phyloP scores from a whole-genome alignment of 2,888 invertebrate genomes.

The Eupithecia insigniata region DNA sequence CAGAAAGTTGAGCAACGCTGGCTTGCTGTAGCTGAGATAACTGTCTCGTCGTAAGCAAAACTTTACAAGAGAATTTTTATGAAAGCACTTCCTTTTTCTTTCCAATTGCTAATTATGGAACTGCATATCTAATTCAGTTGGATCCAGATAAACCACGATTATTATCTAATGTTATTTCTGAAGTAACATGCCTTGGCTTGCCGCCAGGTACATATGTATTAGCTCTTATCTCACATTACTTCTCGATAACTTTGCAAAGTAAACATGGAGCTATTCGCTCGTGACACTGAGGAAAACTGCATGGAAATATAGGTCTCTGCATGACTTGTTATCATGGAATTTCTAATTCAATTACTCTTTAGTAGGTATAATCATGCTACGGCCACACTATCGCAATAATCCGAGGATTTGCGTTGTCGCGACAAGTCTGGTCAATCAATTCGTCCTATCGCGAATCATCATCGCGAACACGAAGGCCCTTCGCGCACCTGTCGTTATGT shows the following conservation, averaged over 20 bases:
- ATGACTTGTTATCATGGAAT: not conserved
- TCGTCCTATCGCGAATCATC: no score
- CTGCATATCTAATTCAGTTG: not conserved
- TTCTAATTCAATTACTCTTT: no score
- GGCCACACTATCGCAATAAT: no score
- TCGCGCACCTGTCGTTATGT: no score
- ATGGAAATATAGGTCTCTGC: not conserved
- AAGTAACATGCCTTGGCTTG: not conserved
- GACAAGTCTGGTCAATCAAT: no score
- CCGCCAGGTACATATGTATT: not conserved
- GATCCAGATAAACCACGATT: not conserved
- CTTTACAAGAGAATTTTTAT: not conserved
- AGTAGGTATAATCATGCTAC: no score
- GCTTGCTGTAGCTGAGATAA: no score
- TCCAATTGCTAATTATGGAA: not conserved
- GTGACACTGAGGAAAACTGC: not conserved
- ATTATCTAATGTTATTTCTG: conserved; percentile 1
- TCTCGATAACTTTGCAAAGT: not conserved
- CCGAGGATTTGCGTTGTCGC: no score
- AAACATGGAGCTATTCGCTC: not conserved
- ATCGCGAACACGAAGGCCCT: no score
- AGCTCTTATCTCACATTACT: conserved; percentile 2
- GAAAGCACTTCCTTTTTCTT: not conserved
- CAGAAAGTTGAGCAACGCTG: no score
- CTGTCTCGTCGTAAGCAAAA: no score